Base-by-base conservation (phyloP, 1,140 invertebrate species). In the Drosophila bifasciata region DNA sequence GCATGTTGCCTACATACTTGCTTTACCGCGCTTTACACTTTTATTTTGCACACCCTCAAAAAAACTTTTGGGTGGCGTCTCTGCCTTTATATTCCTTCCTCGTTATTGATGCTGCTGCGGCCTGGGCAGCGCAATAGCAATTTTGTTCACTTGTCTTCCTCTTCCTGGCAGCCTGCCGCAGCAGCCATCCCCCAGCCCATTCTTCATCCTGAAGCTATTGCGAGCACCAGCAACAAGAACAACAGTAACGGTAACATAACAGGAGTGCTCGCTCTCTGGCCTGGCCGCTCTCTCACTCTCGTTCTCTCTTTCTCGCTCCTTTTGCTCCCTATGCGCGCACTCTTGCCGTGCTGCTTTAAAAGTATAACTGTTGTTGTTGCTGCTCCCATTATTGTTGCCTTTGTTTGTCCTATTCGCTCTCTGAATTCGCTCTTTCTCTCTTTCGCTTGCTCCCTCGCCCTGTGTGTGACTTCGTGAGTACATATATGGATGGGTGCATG, bases 141-240 rank as follows among this genome's bases (percentile, higher is more conserved):
- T 74, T 79, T 78, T 80, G 80, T 85, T 84, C 76, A 85, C 62
- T 79, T 79, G 76, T 79, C 70, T 74, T 84, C 76, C 72, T 85
- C 71, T 85, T 84, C 39, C 64, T 73, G 59, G 3, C 32, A 36
- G 32, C 17, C 32, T 21, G 19, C 41, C 17, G 55, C 56, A 28
- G 16, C n/a, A 25, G 6, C 48, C 45, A 46, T 5, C 17, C 11
- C 8, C 45, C 41, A 58, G 32, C 32, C 32, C 11, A 13, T 36
- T 36, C 11, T 13, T 11, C 32, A 36, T 36, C 11, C 23, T 25
- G 23, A 25, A 25, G 5, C 23, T 21, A 21, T 3, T 21, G 19
- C 19, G 19, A 21, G 19, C 19, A 3, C 19, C 32, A 36, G 16
- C 48, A 19, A 41, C 32, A 52, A 62, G 49, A 78, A 50, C 64